Evolutionary conservation across 2,113 vertebrate genomes (phyloP).

Genomic region (Ptychochromis oligacanthus): DNA sequence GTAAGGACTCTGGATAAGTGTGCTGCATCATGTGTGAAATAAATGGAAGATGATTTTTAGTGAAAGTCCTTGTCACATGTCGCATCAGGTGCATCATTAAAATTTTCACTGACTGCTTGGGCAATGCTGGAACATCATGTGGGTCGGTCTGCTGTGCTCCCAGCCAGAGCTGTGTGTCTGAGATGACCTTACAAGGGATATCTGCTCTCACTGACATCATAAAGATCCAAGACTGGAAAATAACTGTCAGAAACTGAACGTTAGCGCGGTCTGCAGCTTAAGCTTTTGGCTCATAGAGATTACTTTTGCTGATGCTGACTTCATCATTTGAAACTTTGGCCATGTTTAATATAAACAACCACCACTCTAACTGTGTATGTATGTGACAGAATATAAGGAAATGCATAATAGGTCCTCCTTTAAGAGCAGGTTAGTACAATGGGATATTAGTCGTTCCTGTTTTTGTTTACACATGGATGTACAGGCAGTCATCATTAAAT

Average conservation of each 20-base stretch:
- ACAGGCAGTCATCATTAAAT: background rate
- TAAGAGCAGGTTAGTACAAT: background rate
- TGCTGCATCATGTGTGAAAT: conserved; percentile 36
- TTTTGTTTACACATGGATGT: background rate
- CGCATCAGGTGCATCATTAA: conserved; percentile 44
- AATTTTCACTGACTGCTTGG: background rate
- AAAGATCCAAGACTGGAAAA: background rate
- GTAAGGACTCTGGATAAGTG: conserved; percentile 13
- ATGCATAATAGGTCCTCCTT: too few relatives aligned
- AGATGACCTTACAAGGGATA: background rate
- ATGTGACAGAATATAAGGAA: too few relatives aligned
- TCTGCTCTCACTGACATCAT: background rate
- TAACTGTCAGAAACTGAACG: background rate
- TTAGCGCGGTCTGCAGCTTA: background rate
- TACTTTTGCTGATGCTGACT: background rate
- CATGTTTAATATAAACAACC: too few relatives aligned
- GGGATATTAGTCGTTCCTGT: background rate
- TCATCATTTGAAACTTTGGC: background rate
- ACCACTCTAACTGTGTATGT: too few relatives aligned
- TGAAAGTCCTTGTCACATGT: background rate
- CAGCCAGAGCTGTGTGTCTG: background rate
- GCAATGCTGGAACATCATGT: conserved; percentile 5
- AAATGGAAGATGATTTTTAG: conserved; percentile 18
- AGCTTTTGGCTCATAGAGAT: background rate
- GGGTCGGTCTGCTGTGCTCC: background rate